phyloP scores from a whole-genome alignment of 2,888 invertebrate species.

The Frankliniella intonsa region DNA sequence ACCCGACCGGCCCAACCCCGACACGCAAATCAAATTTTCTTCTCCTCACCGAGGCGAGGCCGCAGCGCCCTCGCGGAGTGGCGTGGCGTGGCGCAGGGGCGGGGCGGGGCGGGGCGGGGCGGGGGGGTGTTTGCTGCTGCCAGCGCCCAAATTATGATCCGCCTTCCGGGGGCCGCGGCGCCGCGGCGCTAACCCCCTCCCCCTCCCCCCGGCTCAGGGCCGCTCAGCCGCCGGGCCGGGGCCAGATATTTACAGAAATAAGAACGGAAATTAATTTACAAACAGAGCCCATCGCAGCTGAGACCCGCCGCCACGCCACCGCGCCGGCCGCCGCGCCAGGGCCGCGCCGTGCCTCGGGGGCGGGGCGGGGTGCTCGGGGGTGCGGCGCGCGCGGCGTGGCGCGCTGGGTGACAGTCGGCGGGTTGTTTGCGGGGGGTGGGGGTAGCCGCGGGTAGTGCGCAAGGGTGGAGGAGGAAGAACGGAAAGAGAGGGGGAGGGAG shows the following conservation, averaged over 20 bases:
- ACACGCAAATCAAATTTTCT: conserved; percentile 22
- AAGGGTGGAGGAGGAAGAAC: too few relatives aligned
- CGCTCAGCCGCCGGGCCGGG: not conserved
- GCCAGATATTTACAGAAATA: conserved; percentile 23
- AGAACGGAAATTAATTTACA: conserved; percentile 27
- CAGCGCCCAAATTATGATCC: not conserved
- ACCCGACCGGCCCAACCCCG: not conserved
- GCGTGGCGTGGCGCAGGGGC: too few relatives aligned
- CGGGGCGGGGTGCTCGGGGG: not conserved
- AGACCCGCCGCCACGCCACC: not conserved
- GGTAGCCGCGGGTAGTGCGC: not conserved
- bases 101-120: too few relatives aligned
- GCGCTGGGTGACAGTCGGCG: conserved; percentile 8
- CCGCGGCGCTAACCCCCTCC: too few relatives aligned
- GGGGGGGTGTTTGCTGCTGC: too few relatives aligned
- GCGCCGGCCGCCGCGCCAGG: not conserved
- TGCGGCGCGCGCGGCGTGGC: not conserved
- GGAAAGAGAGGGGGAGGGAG: too few relatives aligned
- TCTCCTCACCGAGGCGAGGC: not conserved
- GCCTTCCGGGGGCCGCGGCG: not conserved
- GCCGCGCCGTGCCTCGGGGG: not conserved
- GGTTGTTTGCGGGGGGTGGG: conserved; percentile 10
- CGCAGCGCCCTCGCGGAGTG: too few relatives aligned
- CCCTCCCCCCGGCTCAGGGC: too few relatives aligned
- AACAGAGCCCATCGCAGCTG: conserved; percentile 11